Conservation (phyloP, 2,113 vertebrate species). For the Semicossyphus pulcher region DNA sequence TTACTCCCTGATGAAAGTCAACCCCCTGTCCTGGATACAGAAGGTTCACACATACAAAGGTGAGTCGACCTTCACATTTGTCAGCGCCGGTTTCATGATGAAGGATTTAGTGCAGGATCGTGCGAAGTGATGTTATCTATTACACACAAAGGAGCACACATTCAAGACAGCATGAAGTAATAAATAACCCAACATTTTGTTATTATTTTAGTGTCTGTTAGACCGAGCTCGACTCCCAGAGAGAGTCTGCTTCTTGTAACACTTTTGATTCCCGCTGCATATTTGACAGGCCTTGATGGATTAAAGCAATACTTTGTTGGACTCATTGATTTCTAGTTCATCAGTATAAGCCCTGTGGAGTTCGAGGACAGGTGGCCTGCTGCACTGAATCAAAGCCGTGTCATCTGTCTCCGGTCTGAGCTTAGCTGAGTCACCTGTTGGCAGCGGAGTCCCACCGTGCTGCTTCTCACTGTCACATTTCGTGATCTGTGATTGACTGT, state of each 20-base stretch:
- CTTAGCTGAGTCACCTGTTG: constrained; percentile 33
- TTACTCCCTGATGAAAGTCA: constrained; percentile 97
- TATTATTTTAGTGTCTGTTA: background rate
- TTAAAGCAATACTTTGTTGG: constrained; percentile 16
- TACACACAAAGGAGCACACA: too few relatives aligned
- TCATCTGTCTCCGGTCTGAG: background rate
- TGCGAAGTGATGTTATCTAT: background rate
- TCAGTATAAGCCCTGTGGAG: background rate
- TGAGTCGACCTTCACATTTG: constrained; percentile 57
- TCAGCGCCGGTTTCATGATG: too few relatives aligned
- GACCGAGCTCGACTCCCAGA: background rate
- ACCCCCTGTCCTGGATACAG: constrained; percentile 98
- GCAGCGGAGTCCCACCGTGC: constrained; percentile 17
- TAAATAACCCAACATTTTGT: background rate
- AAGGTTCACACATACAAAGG: constrained; percentile 96
- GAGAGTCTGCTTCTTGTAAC: background rate
- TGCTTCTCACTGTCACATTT: constrained; percentile 27
- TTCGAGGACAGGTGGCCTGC: background rate
- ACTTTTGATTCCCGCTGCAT: constrained; percentile 12
- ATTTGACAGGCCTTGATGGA: constrained; percentile 9
- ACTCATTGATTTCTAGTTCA: constrained; percentile 36
- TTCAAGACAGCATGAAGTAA: too few relatives aligned
- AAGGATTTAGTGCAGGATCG: background rate
- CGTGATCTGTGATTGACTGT: constrained; percentile 18
- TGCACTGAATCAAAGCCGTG: constrained; percentile 22